Percentiles rank a stretch among this genome's conserved stretches.
These are phyloP conservation scores for Drosophila sulfurigaster DNA, from an alignment of 1,140 invertebrate species.

Conservation along the genomic window DNA sequence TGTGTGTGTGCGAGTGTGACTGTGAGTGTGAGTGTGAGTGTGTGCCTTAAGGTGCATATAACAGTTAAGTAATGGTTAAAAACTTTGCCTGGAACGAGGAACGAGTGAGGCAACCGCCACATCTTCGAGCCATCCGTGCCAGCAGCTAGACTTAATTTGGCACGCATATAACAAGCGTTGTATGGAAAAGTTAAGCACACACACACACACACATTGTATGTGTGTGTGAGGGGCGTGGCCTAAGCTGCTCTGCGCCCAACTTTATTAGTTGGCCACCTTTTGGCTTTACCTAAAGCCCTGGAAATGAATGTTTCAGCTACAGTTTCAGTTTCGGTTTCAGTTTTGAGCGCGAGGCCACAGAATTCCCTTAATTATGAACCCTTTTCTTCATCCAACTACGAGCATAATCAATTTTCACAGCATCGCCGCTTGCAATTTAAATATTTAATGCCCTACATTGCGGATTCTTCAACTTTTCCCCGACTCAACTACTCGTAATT, in stretches of 20 bases:
- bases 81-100: conserved; percentile 62
- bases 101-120: conserved; percentile 23
- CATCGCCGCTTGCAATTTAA: conserved; percentile 56
- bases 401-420: conserved; percentile 69
- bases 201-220: conserved; percentile 37
- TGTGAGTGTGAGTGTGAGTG: conserved; percentile 41
- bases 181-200: conserved; percentile 38
- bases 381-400: conserved; percentile 31
- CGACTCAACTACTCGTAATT: conserved; percentile 50
- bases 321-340: conserved; percentile 26
- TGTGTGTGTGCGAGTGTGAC: conserved; percentile 20
- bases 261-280: conserved; percentile 76
- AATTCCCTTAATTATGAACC: conserved; percentile 38
- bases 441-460: conserved; percentile 60
- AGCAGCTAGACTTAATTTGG: conserved; percentile 52
- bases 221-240: conserved; percentile 47
- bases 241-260: conserved; percentile 68
- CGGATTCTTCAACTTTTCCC: conserved; percentile 19
- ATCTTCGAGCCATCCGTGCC: conserved; percentile 21
- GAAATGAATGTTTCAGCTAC: conserved; percentile 35
- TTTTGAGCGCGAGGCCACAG: conserved; percentile 1
- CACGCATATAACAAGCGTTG: conserved; percentile 51
- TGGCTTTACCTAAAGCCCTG: conserved; percentile 63
- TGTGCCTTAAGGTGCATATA: conserved; percentile 75
- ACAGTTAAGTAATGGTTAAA: conserved; percentile 82